These are phyloP conservation scores for Tinea trinotella DNA, from an alignment of 2,888 invertebrate species.

Conservation along the genomic window DNA sequence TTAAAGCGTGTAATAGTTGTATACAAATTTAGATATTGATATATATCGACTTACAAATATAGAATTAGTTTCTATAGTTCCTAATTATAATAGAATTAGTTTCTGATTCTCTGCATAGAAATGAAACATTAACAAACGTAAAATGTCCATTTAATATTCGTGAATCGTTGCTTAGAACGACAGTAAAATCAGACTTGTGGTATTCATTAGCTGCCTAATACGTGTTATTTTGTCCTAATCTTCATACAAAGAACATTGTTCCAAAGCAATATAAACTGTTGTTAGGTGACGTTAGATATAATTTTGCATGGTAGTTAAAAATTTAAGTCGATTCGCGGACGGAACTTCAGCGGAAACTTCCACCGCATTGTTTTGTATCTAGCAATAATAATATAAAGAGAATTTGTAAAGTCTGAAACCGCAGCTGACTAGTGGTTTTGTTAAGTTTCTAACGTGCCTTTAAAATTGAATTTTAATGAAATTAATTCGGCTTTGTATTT, in stretches of 20 bases:
- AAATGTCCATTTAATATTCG: slow-evolving; percentile 7
- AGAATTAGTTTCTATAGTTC: no score
- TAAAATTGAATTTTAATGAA: slow-evolving; percentile 1
- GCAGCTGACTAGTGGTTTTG: slow-evolving; percentile 11
- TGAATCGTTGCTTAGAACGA: slow-evolving; percentile 27
- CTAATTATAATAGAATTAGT: neutral
- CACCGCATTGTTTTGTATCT: slow-evolving; percentile 48
- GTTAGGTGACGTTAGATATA: no score
- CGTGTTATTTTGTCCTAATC: slow-evolving; percentile 63
- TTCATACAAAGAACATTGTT: slow-evolving; percentile 38
- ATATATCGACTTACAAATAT: no score
- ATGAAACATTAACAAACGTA: neutral
- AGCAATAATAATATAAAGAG: slow-evolving; percentile 16
- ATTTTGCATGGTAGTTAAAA: neutral
- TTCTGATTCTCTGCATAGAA: neutral
- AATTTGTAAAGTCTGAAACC: slow-evolving; percentile 16
- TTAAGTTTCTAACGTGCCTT: slow-evolving; percentile 13
- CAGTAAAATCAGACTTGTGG: slow-evolving; percentile 49
- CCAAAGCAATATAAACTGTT: slow-evolving; percentile 30
- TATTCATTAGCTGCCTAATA: slow-evolving; percentile 63
- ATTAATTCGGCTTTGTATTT: neutral
- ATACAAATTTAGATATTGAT: no score
- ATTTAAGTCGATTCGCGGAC: slow-evolving; percentile 46
- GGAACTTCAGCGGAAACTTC: slow-evolving; percentile 32
- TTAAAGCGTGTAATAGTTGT: no score